Conservation (phyloP, 2,113 vertebrate genomes). For the Catharus fuscescens region DNA sequence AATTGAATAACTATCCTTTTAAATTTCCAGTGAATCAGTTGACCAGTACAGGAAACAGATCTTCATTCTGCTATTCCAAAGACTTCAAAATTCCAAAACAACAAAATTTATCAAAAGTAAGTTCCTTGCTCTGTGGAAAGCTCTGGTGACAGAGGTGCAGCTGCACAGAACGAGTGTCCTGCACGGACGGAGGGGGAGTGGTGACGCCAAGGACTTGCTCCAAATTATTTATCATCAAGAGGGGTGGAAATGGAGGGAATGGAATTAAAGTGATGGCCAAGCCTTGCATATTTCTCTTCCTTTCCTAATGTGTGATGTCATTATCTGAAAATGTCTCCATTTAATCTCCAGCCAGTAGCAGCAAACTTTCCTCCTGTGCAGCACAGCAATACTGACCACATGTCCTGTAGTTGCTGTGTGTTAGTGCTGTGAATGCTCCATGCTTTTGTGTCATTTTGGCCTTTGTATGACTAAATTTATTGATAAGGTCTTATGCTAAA, state of each 20-base stretch:
- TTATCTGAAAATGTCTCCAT: not conserved
- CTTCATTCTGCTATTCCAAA: slow-evolving; percentile 97
- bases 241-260: not conserved
- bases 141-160: not conserved
- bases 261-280: not conserved
- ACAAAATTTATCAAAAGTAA: slow-evolving; percentile 99
- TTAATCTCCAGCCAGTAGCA: not conserved
- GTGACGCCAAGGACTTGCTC: not conserved
- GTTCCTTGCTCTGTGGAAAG: slow-evolving; percentile 50
- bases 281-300: not conserved
- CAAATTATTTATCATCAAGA: not conserved
- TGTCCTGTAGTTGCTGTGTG: not conserved
- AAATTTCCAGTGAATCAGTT: slow-evolving; percentile 85
- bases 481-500: not conserved
- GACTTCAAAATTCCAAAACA: slow-evolving; percentile 97
- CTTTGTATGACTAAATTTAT: not conserved
- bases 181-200: not conserved
- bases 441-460: not conserved
- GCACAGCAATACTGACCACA: not conserved
- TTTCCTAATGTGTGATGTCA: not conserved
- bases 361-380: not conserved
- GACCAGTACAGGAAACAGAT: slow-evolving; percentile 95
- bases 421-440: not conserved
- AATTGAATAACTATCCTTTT: slow-evolving; percentile 21
- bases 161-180: not conserved